Conservation (phyloP, 2,113 vertebrate species). For the Bagarius yarrelli region DNA sequence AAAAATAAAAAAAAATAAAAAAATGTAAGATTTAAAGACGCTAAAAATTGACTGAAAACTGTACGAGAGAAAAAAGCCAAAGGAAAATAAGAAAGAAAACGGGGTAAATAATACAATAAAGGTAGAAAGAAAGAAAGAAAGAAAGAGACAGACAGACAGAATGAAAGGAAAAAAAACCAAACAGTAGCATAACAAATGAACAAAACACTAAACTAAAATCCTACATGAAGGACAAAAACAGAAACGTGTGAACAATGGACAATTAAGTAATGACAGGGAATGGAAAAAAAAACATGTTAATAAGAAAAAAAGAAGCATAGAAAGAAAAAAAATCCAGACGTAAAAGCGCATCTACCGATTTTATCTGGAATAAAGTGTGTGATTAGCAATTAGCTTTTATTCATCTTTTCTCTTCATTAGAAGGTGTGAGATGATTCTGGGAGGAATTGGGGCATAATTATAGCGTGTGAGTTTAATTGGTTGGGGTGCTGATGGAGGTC, state of each 20-base stretch:
- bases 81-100: neutral
- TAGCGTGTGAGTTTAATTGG: neutral
- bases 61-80: neutral
- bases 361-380: conserved; percentile 22
- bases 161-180: too few relatives aligned
- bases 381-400: conserved; percentile 44
- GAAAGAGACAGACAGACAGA: neutral
- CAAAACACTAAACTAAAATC: neutral
- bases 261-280: neutral
- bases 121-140: neutral
- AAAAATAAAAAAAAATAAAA: neutral
- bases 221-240: neutral
- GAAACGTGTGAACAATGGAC: neutral
- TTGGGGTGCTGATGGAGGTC: neutral
- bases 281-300: neutral
- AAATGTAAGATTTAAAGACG: neutral
- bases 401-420: conserved; percentile 31
- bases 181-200: neutral
- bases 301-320: neutral
- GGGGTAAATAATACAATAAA: neutral
- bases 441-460: conserved; percentile 7
- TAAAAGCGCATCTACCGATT: neutral
- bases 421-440: conserved; percentile 1
- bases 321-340: neutral
- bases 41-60: neutral